Evolutionary conservation across 1,140 invertebrate species (phyloP).

Genomic region (Drosophila navojoa): DNA sequence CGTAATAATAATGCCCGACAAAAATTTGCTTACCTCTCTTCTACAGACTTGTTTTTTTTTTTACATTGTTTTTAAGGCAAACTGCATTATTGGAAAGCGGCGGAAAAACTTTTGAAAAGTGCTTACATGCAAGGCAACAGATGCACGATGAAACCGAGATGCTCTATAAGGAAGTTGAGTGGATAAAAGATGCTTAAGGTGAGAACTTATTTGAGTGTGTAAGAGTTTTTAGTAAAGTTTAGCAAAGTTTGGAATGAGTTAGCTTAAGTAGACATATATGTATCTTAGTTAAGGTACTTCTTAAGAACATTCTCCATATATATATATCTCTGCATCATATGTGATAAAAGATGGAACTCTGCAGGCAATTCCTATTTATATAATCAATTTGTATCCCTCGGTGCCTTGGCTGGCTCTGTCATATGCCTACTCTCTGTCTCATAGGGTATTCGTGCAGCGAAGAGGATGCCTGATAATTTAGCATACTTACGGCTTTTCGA

Average conservation of each 20-base stretch:
- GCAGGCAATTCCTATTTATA: too few species aligned
- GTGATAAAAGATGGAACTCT: too few species aligned
- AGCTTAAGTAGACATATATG: too few species aligned
- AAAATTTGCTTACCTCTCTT: slow-evolving; percentile 36
- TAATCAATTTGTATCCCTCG: too few species aligned
- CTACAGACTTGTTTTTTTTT: slow-evolving; percentile 17
- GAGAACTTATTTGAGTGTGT: not conserved
- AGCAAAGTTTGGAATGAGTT: too few species aligned
- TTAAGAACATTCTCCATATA: too few species aligned
- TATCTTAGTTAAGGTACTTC: too few species aligned
- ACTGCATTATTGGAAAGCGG: slow-evolving; percentile 73
- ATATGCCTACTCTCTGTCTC: not conserved
- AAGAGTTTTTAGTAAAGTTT: too few species aligned
- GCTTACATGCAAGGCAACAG: slow-evolving; percentile 21
- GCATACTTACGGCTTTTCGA: slow-evolving; percentile 76
- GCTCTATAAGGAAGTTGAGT: not conserved
- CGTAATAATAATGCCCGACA: slow-evolving; percentile 74
- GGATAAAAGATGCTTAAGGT: not conserved
- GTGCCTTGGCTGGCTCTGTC: not conserved
- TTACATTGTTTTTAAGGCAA: slow-evolving; percentile 26
- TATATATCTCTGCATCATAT: too few species aligned
- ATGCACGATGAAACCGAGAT: not conserved
- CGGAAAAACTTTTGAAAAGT: slow-evolving; percentile 56
- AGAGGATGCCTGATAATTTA: slow-evolving; percentile 76
- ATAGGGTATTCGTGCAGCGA: slow-evolving; percentile 33